Evolutionary conservation across 2,888 invertebrate genomes (phyloP), one percentile per base, ranked within the genome.

Genomic region (Amblyjoppa fuscipennis): DNA sequence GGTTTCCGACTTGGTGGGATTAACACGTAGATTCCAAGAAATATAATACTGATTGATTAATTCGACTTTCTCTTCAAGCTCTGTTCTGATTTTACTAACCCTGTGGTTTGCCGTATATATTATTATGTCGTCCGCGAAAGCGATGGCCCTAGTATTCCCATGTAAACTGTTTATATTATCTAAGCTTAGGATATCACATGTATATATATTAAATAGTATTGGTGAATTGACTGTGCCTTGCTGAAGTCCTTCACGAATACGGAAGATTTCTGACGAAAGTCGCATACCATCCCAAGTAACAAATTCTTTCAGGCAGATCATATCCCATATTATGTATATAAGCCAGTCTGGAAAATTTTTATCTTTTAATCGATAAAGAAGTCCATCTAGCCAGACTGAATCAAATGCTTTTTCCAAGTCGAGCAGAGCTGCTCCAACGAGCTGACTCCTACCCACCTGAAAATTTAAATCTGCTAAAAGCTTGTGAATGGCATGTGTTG

Each of bases 81-180:
- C 71, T 0, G 34, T 13, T n/a, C 45, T 9, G 2, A 78, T 38
- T 13, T 7, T 28, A 0, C n/a, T 25, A 0, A 74, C 41, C 16
- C 28, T n/a, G 13, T 83, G 56, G 7, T 49, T 66, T 0, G 38
- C 53, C 0, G 28, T 25, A 28, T 82, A 86, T 0, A 86, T 2
- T 0, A 88, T 78, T 0, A 87, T 38, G 16, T 88, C 87, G 28
- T 88, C 87, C 5, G 87, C 88, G 49, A 85, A 88, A 0, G 84
- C 84, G 2, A 83, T 76, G 0, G 79, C 49, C 16, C 68, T 45
- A 0, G 41, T 77, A 0, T 31, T 59, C 3, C 66, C 41, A 3
- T 61, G 0, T 1, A 5, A 25, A 0, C n/a, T 68, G 6, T 87
- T 87, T 3, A 88, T 45, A 0, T 78, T 56, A 34, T 83, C 79